Conservation (phyloP, 1,140 invertebrate genomes). For the Penaeus chinensis region DNA sequence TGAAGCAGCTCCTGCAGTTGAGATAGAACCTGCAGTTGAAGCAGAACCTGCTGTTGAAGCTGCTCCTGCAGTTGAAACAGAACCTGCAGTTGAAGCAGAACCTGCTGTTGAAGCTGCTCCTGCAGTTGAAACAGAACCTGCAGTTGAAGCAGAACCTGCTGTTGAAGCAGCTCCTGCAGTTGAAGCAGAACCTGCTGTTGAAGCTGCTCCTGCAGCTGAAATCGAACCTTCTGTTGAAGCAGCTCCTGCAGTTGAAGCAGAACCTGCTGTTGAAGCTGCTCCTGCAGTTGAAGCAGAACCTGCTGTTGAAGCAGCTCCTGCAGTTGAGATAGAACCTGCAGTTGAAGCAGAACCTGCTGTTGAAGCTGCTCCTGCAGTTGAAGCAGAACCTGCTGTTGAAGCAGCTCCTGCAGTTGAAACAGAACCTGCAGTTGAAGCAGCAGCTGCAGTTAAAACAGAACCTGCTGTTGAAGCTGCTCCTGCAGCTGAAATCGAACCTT, state of each 20-base stretch:
- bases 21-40: too few species aligned
- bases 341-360: neutral
- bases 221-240: neutral
- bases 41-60: too few species aligned
- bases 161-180: conserved; percentile 4
- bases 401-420: neutral
- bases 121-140: too few species aligned
- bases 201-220: neutral
- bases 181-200: neutral
- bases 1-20: too few species aligned
- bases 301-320: neutral
- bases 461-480: neutral
- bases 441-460: neutral
- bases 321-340: conserved; percentile 9
- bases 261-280: neutral
- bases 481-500: neutral
- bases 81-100: too few species aligned
- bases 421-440: neutral
- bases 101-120: too few species aligned
- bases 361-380: neutral
- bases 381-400: neutral
- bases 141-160: too few species aligned
- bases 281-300: neutral
- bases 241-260: neutral
- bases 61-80: too few species aligned